Percentiles rank a stretch among this genome's conserved stretches.
These are phyloP conservation scores for Phalacrocorax pelagicus DNA, from an alignment of 2,113 vertebrate genomes.

Conservation along the genomic window DNA sequence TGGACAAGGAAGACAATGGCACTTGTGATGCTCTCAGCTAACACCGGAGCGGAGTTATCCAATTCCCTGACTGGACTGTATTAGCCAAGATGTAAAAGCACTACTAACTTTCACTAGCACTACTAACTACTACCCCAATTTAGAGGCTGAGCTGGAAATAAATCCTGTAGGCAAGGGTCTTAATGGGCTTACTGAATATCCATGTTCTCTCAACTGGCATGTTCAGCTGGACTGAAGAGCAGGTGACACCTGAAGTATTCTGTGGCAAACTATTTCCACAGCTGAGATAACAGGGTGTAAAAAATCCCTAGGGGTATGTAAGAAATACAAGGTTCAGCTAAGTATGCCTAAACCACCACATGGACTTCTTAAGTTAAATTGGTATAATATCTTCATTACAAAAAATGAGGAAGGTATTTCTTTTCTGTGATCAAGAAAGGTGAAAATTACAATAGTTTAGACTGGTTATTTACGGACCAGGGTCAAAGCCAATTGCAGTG, in stretches of 20 bases:
- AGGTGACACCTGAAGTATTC: neutral
- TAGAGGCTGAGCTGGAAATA: neutral
- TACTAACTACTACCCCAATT: neutral
- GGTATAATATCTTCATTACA: neutral
- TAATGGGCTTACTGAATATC: neutral
- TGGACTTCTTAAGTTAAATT: neutral
- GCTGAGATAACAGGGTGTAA: neutral
- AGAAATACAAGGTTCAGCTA: neutral
- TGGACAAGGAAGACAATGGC: neutral
- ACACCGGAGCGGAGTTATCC: neutral
- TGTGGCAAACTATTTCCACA: neutral
- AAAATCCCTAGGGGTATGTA: neutral
- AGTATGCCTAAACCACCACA: neutral
- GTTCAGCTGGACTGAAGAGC: neutral
- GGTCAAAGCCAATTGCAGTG: neutral
- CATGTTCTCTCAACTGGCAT: neutral
- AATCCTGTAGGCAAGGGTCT: neutral
- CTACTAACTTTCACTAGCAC: neutral
- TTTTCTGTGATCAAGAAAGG: neutral
- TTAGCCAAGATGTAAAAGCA: neutral
- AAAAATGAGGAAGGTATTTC: neutral
- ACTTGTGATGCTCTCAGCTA: neutral
- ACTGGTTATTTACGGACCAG: neutral
- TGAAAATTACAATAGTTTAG: neutral
- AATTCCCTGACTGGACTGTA: neutral